A percentile compares a stretch with the other conserved stretches of the same genome.
phyloP scores from a whole-genome alignment of 1,140 invertebrate genomes.

The Drosophila santomea region DNA sequence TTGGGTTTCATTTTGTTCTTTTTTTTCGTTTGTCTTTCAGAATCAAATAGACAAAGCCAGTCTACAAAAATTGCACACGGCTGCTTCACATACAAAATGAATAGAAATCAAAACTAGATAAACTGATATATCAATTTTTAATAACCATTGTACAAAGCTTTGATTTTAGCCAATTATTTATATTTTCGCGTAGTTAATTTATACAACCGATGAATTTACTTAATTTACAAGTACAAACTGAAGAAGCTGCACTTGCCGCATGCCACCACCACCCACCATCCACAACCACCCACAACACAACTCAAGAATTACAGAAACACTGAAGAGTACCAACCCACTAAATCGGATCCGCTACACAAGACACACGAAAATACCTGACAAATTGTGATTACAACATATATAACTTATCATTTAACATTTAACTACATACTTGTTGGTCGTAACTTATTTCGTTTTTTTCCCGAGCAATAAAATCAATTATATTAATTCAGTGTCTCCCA shows the following conservation, averaged over 20 bases:
- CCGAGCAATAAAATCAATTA: slow-evolving; percentile 66
- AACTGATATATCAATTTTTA: slow-evolving; percentile 45
- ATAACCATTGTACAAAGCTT: slow-evolving; percentile 74
- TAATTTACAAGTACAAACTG: slow-evolving; percentile 43
- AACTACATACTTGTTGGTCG: slow-evolving; percentile 45
- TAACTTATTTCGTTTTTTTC: slow-evolving; percentile 69
- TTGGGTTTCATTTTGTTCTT: slow-evolving; percentile 61
- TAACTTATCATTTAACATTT: slow-evolving; percentile 62
- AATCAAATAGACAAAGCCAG: slow-evolving; percentile 69
- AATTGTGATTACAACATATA: slow-evolving; percentile 71
- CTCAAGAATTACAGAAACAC: slow-evolving; percentile 10
- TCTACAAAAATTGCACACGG: slow-evolving; percentile 57
- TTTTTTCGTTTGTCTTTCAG: slow-evolving; percentile 66
- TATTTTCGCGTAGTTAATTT: slow-evolving; percentile 65
- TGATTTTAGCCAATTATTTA: slow-evolving; percentile 72
- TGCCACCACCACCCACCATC: slow-evolving; percentile 34
- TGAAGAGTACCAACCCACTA: slow-evolving; percentile 6
- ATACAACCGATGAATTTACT: slow-evolving; percentile 49
- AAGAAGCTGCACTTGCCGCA: slow-evolving; percentile 66
- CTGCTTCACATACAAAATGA: slow-evolving; percentile 54
- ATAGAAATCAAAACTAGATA: slow-evolving; percentile 36
- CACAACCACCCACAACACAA: slow-evolving; percentile 13
- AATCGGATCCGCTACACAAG: slow-evolving; percentile 51
- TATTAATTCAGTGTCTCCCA: slow-evolving; percentile 2
- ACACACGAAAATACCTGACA: slow-evolving; percentile 67